A percentile compares a stretch with the other conserved stretches of the same genome.
phyloP scores from a whole-genome alignment of 2,888 invertebrate species.

The Dascillus cervinus region DNA sequence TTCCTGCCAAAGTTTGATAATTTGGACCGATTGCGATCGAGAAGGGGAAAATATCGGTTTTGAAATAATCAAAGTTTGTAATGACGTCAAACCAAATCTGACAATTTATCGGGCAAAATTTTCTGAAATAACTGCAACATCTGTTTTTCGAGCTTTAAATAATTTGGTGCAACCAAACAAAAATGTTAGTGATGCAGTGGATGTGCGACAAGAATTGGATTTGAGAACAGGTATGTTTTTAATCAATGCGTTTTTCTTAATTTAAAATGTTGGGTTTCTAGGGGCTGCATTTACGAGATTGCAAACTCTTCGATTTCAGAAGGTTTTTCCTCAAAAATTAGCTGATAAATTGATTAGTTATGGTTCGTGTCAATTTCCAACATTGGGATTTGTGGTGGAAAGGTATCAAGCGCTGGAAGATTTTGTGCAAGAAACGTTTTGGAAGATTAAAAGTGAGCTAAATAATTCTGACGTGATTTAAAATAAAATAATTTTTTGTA shows the following conservation, averaged over 20 bases:
- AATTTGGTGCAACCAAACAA: conserved; percentile 76
- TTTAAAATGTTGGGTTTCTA: conserved; percentile 27
- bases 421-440: conserved; percentile 90
- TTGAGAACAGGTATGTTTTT: conserved; percentile 69
- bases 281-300: conserved; percentile 97
- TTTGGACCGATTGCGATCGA: conserved; percentile 99
- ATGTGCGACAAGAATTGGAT: conserved; percentile 85
- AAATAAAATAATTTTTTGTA: conserved; percentile 24
- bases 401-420: conserved; percentile 85
- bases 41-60: conserved; percentile 99
- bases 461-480: not conserved
- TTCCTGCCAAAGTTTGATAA: conserved; percentile 67
- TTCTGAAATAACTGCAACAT: conserved; percentile 89
- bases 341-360: conserved; percentile 86
- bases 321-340: conserved; percentile 66
- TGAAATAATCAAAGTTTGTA: conserved; percentile 91
- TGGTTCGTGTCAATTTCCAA: conserved; percentile 98
- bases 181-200: conserved; percentile 83
- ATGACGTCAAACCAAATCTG: conserved; percentile 64
- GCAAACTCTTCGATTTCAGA: conserved; percentile 85
- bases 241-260: not conserved
- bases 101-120: conserved; percentile 78
- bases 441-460: conserved; percentile 78
- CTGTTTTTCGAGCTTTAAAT: conserved; percentile 72
- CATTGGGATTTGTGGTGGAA: conserved; percentile 99